Conservation (phyloP, 2,113 vertebrate species). For the Lepus timidus region DNA sequence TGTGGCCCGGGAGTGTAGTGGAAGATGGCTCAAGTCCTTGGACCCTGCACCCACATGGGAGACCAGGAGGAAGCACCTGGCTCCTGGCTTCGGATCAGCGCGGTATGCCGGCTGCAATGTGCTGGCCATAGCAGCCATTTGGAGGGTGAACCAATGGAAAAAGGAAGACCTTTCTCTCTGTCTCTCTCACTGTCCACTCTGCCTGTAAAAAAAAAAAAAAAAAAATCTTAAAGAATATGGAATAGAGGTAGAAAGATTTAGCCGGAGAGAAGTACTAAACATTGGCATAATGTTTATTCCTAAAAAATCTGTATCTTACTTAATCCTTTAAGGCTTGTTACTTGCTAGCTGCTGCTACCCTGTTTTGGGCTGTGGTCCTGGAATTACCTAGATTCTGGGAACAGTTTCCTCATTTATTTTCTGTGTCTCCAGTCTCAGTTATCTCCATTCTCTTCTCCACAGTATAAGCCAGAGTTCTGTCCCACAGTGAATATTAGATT, state of each 20-base stretch:
- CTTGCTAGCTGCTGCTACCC: not conserved
- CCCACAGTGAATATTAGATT: not conserved
- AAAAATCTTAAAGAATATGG: not conserved
- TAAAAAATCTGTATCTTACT: not conserved
- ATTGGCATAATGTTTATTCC: slow-evolving; percentile 17
- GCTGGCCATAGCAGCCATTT: too few relatives aligned
- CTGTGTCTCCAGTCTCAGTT: not conserved
- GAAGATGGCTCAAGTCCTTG: too few relatives aligned
- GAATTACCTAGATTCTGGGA: not conserved
- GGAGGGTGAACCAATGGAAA: too few relatives aligned
- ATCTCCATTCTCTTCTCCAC: not conserved
- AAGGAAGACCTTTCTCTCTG: too few relatives aligned
- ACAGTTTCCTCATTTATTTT: slow-evolving; percentile 7
- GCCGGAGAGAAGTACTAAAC: slow-evolving; percentile 14
- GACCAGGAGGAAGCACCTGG: too few relatives aligned
- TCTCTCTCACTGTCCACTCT: too few relatives aligned
- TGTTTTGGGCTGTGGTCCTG: not conserved
- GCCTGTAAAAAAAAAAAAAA: too few relatives aligned
- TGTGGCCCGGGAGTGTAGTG: too few relatives aligned
- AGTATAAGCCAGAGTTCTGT: slow-evolving; percentile 40
- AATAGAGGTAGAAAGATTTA: not conserved
- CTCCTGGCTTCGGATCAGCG: too few relatives aligned
- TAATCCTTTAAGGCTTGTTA: not conserved
- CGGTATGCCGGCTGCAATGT: too few relatives aligned
- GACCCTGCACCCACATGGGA: too few relatives aligned